A percentile compares a stretch with the other conserved stretches of the same genome.
phyloP scores from a whole-genome alignment of 30 jellyfish, hydroid and myxozoan species.

The Phacellophora camtschatica region DNA sequence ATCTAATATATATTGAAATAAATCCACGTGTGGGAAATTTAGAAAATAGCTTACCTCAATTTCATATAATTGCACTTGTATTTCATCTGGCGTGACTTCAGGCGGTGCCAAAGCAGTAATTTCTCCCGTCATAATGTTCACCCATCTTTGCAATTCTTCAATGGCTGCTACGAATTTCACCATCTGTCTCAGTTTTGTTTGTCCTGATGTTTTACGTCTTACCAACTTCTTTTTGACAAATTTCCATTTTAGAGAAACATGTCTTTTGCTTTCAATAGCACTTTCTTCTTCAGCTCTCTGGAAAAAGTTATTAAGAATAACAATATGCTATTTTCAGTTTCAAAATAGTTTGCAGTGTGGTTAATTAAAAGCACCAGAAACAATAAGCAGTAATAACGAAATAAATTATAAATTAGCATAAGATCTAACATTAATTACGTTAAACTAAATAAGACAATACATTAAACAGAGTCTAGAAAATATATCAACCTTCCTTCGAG shows the following conservation, averaged over 20 bases:
- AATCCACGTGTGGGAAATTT: no score
- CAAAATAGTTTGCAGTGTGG: no score
- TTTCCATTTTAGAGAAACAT: conserved; percentile 54
- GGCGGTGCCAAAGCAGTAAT: conserved; percentile 75
- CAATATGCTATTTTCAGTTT: no score
- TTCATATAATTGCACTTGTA: conserved; percentile 66
- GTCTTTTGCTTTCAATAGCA: background rate
- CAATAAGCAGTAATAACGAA: no score
- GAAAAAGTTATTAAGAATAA: background rate
- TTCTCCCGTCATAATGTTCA: conserved; percentile 46
- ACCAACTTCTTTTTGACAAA: conserved; percentile 55
- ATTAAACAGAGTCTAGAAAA: no score
- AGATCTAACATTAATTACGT: no score
- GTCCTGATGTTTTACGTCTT: conserved; percentile 32
- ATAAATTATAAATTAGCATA: no score
- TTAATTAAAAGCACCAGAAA: no score
- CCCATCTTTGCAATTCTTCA: conserved; percentile 79
- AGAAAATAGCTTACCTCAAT: no score
- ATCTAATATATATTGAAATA: no score
- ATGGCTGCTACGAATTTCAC: conserved; percentile 69
- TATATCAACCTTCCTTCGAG: no score
- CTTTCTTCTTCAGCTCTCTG: conserved; percentile 11
- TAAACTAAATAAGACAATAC: no score
- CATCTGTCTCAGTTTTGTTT: conserved; percentile 38
- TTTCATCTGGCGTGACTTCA: conserved; percentile 75